phyloP scores from a whole-genome alignment of 2,888 invertebrate species.

The Lasioglossum leucozonium region DNA sequence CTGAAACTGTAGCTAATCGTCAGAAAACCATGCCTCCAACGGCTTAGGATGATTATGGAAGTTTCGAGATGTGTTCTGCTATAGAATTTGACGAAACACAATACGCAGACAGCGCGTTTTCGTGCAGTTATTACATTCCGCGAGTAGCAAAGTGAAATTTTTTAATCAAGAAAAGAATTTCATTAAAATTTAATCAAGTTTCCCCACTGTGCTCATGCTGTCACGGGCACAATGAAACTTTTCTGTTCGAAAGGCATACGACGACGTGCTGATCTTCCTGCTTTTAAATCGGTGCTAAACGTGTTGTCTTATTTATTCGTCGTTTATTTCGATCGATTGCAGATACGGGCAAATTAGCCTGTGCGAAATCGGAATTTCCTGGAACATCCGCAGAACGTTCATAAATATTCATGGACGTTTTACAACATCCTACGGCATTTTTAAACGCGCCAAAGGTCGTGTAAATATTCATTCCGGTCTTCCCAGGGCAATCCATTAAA shows the following conservation, averaged over 20 bases:
- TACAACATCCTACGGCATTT: neutral
- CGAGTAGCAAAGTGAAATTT: neutral
- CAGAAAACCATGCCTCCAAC: neutral
- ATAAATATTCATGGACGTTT: neutral
- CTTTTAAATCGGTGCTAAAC: neutral
- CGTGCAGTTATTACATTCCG: neutral
- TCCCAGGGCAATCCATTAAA: neutral
- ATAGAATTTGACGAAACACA: neutral
- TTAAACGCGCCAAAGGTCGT: neutral
- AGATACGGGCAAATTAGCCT: neutral
- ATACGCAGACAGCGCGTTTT: neutral
- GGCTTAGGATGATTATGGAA: neutral
- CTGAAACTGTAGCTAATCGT: neutral
- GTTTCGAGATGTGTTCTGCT: neutral
- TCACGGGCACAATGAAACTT: neutral
- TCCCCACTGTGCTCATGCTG: neutral
- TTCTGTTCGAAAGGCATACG: neutral
- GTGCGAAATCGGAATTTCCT: neutral
- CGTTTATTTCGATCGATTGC: neutral
- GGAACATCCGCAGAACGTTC: neutral
- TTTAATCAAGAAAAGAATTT: conserved; percentile 6
- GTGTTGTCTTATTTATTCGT: neutral
- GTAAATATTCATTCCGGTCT: conserved; percentile 4
- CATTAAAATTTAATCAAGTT: conserved; percentile 2
- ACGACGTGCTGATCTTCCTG: neutral